Percentiles rank a stretch among this genome's conserved stretches.
Conservation (phyloP, 2,113 vertebrate genomes). For the Aviceda subcristata region DNA sequence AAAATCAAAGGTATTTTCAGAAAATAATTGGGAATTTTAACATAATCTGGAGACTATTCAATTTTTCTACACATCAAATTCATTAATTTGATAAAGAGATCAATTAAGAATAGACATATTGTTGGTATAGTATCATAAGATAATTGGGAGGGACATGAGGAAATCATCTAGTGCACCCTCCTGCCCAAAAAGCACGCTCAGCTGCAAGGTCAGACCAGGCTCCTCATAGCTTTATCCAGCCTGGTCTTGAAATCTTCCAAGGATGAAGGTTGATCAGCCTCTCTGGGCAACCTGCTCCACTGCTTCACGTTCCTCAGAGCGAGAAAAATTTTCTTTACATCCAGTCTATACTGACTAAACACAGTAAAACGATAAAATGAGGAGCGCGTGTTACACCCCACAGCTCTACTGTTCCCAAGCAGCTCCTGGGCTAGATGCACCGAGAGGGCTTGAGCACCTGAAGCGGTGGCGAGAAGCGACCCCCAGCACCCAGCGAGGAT, state of each 20-base stretch:
- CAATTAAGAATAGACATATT: neutral
- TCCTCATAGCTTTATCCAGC: neutral
- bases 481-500: neutral
- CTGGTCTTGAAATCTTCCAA: neutral
- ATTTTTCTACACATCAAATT: neutral
- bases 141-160: neutral
- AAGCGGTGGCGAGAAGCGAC: neutral
- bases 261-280: neutral
- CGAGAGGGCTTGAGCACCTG: neutral
- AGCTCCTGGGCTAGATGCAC: neutral
- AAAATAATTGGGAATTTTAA: neutral
- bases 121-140: neutral
- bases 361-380: neutral
- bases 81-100: neutral
- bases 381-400: neutral
- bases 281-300: neutral
- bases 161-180: neutral
- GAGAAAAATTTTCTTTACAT: neutral
- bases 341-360: neutral
- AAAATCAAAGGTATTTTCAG: neutral
- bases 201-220: neutral
- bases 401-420: neutral
- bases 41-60: neutral
- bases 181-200: neutral
- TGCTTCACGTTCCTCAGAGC: neutral